phyloP scores from a whole-genome alignment of 1,140 invertebrate genomes.

The Brachionus rubens region DNA sequence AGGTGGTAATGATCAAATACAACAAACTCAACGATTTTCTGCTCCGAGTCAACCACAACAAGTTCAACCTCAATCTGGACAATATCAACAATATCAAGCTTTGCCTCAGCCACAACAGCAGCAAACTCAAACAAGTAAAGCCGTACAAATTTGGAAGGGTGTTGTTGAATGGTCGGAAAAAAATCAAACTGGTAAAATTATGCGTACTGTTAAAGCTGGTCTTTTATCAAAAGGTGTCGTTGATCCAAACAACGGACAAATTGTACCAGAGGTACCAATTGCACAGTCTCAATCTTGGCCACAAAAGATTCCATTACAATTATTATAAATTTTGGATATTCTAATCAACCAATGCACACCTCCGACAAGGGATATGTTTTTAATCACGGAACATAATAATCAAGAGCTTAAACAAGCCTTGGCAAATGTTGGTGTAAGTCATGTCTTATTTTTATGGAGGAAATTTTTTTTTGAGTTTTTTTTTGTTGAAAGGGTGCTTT shows the following conservation, averaged over 20 bases:
- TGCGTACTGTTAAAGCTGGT: not conserved
- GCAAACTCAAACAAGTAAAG: not conserved
- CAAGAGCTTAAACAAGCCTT: constrained; percentile 20
- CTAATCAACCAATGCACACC: not conserved
- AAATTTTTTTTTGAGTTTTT: not conserved
- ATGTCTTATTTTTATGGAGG: not conserved
- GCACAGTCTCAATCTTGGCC: constrained; percentile 5
- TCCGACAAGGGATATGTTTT: not conserved
- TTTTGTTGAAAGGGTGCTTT: not conserved
- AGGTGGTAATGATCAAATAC: constrained; percentile 29
- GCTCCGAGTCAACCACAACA: not conserved
- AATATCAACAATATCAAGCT: not conserved
- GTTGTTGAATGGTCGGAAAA: constrained; percentile 33
- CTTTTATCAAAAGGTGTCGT: not conserved
- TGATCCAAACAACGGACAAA: not conserved
- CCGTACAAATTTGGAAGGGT: constrained; percentile 15
- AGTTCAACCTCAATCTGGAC: not conserved
- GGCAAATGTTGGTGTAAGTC: constrained; percentile 7
- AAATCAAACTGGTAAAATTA: not conserved
- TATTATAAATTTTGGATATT: constrained; percentile 37
- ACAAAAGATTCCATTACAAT: not conserved
- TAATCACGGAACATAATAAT: not conserved
- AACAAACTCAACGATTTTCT: constrained; percentile 13
- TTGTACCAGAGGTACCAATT: not conserved
- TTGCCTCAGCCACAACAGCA: not conserved